Base-by-base conservation (phyloP, 37 sponge, comb jelly and placozoan genomes). In the Ephydatia muelleri region DNA sequence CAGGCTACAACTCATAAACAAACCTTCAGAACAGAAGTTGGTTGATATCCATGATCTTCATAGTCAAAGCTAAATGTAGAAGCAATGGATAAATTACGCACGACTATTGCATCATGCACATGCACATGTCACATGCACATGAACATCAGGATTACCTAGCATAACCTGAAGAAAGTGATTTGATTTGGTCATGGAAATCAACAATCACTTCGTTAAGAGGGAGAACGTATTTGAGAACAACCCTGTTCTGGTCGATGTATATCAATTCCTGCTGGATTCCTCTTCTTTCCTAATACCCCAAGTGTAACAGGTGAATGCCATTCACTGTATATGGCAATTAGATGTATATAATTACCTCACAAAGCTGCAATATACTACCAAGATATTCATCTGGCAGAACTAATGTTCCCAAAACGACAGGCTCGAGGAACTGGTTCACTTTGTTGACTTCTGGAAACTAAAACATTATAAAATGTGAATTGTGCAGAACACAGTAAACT, bases 91-190 rank as follows among this genome's bases (percentile, higher is more conserved):
- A 57, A 23, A 64, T 33, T 29, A 16, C 49, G 57, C 43, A 22
- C 23, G 9, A 65, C 28, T 39, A 48, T 48, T 48, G 57, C 4
- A 75, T 6, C 14, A 32, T 78, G 28, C 28, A 78, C 11, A 0
- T 76, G n/a, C 3, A 8, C 11, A 19, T 36, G 37, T 19, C 21
- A 36, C n/a, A 40, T 25, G 38, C 5, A 37, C 31, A 26, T 57
- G 16, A 28, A 39, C 26, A 12, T n/a, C n/a, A n/a, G n/a, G n/a
- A n/a, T 35, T 40, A 95, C 96, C 91, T 92, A 21, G 95, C 98
- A 86, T 94, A 98, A 21, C 99, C 99, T 27, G 94, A 92, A 37
- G 96, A 88, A 8, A 94, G 30, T 31, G 88, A 80, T 81, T 98
- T 98, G 19, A 98, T 72, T 33, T 87, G 79, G 78, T 92, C 89